These are phyloP conservation scores for Heliconius hewitsoni DNA, from an alignment of 1,140 invertebrate genomes.

Conservation along the genomic window DNA sequence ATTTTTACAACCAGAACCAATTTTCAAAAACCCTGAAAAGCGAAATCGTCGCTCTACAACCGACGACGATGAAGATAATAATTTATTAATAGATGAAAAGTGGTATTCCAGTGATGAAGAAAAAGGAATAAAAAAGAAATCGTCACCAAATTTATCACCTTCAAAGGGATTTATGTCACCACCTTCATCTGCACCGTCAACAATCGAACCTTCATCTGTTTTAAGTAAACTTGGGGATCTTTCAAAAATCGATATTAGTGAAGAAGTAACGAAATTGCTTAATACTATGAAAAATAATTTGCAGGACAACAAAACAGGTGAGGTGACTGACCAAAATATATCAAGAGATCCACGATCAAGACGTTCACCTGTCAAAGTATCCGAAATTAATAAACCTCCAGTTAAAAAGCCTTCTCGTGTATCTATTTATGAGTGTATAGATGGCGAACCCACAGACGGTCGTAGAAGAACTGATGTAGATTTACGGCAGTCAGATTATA, in stretches of 20 bases:
- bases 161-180: conserved; percentile 58
- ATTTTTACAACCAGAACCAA: conserved; percentile 68
- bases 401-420: conserved; percentile 61
- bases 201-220: conserved; percentile 79
- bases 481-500: conserved; percentile 81
- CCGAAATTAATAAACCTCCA: conserved; percentile 53
- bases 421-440: conserved; percentile 79
- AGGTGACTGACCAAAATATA: conserved; percentile 47
- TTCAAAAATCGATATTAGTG: conserved; percentile 88
- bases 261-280: conserved; percentile 86
- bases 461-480: conserved; percentile 82
- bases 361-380: conserved; percentile 59
- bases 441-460: conserved; percentile 76
- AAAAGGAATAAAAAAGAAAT: conserved; percentile 70
- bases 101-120: conserved; percentile 91
- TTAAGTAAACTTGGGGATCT: conserved; percentile 86
- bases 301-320: conserved; percentile 58
- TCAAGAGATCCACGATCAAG: conserved; percentile 65
- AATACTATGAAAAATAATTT: conserved; percentile 84
- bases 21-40: conserved; percentile 75
- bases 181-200: conserved; percentile 60
- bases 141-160: conserved; percentile 63
- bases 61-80: conserved; percentile 81
- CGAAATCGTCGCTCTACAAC: conserved; percentile 77
- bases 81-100: conserved; percentile 84